Evolutionary conservation across 2,797 vertebrate species (phyloP), one percentile per base, ranked within the genome.

Genomic region (Propithecus deckenii): DNA sequence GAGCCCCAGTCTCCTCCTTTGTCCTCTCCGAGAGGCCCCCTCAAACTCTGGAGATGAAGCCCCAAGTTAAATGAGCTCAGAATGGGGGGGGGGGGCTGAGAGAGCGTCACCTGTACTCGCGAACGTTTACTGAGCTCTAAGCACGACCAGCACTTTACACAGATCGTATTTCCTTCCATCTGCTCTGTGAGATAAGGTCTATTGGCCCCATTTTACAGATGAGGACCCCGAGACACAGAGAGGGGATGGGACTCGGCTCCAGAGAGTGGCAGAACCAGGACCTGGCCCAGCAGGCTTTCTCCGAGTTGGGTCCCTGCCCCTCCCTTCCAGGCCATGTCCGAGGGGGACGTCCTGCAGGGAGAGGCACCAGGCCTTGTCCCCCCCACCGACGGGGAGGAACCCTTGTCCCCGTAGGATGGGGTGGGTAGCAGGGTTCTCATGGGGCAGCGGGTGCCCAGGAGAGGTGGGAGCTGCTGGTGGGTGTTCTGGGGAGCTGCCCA

Each of bases 51-150:
- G 43, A 35, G 38, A 4, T 2, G 52, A 59, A 38, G 30, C 28
- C 71, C 50, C 6, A 11, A 78, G 65, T 25, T 8, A 25, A 48
- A 1, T 2, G 43, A 23, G n/a, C 32, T 80, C 13, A 18, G 81
- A 48, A 43, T 11, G 0, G n/a, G 11, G 7, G 43, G n/a, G 4
- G 61, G 14, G 61, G 30, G 32, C 14, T 65, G 30, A 14, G n/a
- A n/a, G 32, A 1, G 2, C 12, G 2, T 17, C 2, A 0, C 7
- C 50, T 52, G 10, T 7, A 0, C 20, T 2, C 23, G 0, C 28
- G 2, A 7, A 13, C 18, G 11, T 9, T 25, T 2, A 1, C 2
- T 0, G 30, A 38, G 52, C 0, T 2, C 1, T 57, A 35, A 2
- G 32, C 25, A 17, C 0, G 0, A 41, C 12, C 55, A 28, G 23